phyloP scores from a whole-genome alignment of 2,113 vertebrate species.

The Pristiophorus japonicus region DNA sequence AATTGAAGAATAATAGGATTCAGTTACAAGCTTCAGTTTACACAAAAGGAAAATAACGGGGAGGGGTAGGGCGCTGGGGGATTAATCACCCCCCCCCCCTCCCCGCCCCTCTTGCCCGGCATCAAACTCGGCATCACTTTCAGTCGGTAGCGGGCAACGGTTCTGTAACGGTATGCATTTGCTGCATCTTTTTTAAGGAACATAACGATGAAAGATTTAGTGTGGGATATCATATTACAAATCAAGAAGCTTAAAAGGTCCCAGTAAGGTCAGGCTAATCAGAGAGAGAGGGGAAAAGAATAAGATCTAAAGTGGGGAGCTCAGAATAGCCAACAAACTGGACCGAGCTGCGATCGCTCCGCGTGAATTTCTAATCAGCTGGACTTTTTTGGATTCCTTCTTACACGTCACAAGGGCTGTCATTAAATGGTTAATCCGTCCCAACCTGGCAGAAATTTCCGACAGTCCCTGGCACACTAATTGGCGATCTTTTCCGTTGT shows the following conservation, averaged over 20 bases:
- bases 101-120: too few relatives aligned
- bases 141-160: neutral
- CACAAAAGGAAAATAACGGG: neutral
- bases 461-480: neutral
- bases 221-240: neutral
- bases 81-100: neutral
- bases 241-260: neutral
- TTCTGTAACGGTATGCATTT: neutral
- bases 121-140: neutral
- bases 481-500: neutral
- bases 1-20: constrained; percentile 40
- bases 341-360: neutral
- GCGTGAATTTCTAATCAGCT: neutral
- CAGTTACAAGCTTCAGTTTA: constrained; percentile 38
- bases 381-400: neutral
- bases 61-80: neutral
- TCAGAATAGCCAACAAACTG: neutral
- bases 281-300: neutral
- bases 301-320: neutral
- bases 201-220: neutral
- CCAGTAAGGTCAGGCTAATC: neutral
- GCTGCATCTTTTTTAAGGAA: neutral
- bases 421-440: neutral
- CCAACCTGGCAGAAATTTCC: neutral
- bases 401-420: neutral